A percentile compares a stretch with the other conserved stretches of the same genome.
Evolutionary conservation across 2,113 vertebrate genomes (phyloP).

Genomic region (Pimephales promelas): DNA sequence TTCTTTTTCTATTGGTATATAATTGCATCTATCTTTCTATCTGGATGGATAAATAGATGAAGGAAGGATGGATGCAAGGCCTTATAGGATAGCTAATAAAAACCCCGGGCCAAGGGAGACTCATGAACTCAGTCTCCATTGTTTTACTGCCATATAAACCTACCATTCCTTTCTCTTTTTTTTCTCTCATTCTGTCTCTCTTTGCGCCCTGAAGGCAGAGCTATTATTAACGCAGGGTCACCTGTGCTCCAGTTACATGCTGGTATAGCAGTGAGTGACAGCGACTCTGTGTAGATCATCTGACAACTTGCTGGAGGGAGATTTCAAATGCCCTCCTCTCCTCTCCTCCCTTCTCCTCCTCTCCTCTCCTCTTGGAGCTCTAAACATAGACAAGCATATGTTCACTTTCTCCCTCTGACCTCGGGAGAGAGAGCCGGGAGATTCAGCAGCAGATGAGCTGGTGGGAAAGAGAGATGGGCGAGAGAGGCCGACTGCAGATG

Average conservation of each 20-base stretch:
- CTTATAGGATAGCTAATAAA: background rate
- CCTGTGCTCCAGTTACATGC: constrained; percentile 37
- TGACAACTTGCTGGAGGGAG: constrained; percentile 38
- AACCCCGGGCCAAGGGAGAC: background rate
- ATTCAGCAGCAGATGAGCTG: background rate
- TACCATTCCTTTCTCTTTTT: background rate
- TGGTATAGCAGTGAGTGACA: constrained; percentile 34
- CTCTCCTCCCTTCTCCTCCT: background rate
- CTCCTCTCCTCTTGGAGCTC: background rate
- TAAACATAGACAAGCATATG: constrained; percentile 46
- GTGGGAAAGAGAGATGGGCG: constrained; percentile 15
- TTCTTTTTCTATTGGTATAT: no score
- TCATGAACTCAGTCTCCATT: background rate
- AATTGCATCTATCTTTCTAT: no score
- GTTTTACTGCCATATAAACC: background rate
- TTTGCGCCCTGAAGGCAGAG: constrained; percentile 38
- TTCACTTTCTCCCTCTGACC: constrained; percentile 44
- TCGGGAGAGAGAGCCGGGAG: constrained; percentile 1
- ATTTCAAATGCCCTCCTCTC: background rate
- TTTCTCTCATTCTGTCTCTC: constrained; percentile 9
- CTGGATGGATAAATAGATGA: background rate
- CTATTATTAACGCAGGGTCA: constrained; percentile 32
- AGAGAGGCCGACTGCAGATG: constrained; percentile 65
- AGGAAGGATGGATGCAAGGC: background rate
- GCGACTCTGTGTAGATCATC: background rate